A percentile compares a stretch with the other conserved stretches of the same genome.
phyloP scores from a whole-genome alignment of 35 echinoderm and acorn worm genomes.

The Ptychodera flava region DNA sequence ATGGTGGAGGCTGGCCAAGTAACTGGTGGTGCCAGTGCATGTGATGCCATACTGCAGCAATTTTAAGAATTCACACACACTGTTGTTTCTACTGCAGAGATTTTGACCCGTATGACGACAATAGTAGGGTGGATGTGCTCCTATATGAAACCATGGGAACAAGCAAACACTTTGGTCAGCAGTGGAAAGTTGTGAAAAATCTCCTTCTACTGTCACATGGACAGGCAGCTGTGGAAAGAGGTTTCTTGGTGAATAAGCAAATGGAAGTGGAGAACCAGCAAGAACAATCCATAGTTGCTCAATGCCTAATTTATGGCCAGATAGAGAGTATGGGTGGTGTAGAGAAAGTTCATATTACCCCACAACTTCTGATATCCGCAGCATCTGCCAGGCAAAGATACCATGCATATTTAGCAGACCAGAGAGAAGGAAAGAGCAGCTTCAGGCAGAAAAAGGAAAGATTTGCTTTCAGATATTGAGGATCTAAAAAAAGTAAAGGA shows the following conservation, averaged over 20 bases:
- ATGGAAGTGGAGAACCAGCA: constrained; percentile 4
- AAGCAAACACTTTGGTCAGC: not conserved
- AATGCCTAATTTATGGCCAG: not conserved
- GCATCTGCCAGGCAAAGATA: constrained; percentile 56
- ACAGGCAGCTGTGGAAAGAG: constrained; percentile 21
- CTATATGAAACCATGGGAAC: not conserved
- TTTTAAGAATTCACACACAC: not conserved
- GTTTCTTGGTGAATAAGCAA: constrained; percentile 11
- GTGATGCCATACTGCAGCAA: not conserved
- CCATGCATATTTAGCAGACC: constrained; percentile 39
- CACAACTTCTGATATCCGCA: no score
- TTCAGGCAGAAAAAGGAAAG: constrained; percentile 30
- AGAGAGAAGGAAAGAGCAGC: constrained; percentile 24
- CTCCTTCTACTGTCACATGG: constrained; percentile 23
- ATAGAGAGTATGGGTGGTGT: constrained; percentile 2
- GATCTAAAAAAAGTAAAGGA: constrained; percentile 39
- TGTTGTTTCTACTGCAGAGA: constrained; percentile 7
- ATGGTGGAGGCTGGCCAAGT: not conserved
- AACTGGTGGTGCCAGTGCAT: not conserved
- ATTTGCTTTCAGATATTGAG: constrained; percentile 29
- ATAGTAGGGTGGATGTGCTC: not conserved
- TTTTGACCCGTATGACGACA: not conserved
- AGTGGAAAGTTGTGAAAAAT: constrained; percentile 7
- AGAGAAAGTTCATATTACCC: no score
- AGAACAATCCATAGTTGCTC: not conserved